Percentiles rank a stretch among this genome's conserved stretches.
Evolutionary conservation across 92 coral and sea anemone genomes (phyloP).

Genomic region (Palythoa grandiflora): DNA sequence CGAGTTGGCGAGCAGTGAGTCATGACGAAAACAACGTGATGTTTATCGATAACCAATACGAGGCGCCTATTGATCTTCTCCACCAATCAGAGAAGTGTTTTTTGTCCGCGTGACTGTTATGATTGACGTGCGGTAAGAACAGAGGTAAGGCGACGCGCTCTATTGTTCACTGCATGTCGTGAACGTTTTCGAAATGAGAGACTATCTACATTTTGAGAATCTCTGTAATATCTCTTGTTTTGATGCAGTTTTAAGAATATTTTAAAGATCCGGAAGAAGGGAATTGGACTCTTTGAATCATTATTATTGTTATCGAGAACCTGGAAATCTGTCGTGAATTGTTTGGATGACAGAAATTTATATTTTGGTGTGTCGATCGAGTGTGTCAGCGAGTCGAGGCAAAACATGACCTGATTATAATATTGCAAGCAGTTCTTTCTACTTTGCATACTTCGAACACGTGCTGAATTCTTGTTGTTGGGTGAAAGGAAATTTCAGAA

Average conservation of each 20-base stretch:
- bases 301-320: not conserved
- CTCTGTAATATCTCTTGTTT: not conserved
- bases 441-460: conserved; percentile 28
- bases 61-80: not conserved
- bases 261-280: not conserved
- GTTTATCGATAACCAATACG: conserved; percentile 25
- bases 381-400: not conserved
- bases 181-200: not conserved
- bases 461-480: conserved; percentile 10
- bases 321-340: not conserved
- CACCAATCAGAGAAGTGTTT: conserved; percentile 28
- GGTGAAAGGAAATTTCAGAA: not conserved
- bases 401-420: not conserved
- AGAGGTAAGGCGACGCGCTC: conserved; percentile 36
- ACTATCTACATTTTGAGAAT: not conserved
- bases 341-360: not conserved
- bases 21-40: not conserved
- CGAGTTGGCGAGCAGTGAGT: no score
- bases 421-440: not conserved
- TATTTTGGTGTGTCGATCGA: not conserved
- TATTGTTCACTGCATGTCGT: not conserved
- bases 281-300: not conserved
- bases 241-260: not conserved
- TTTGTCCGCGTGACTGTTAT: conserved; percentile 26
- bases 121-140: conserved; percentile 39